Percentiles rank a stretch among this genome's conserved stretches.
These are phyloP conservation scores for Prolemur simus DNA, from an alignment of 2,113 vertebrate genomes.

Conservation along the genomic window DNA sequence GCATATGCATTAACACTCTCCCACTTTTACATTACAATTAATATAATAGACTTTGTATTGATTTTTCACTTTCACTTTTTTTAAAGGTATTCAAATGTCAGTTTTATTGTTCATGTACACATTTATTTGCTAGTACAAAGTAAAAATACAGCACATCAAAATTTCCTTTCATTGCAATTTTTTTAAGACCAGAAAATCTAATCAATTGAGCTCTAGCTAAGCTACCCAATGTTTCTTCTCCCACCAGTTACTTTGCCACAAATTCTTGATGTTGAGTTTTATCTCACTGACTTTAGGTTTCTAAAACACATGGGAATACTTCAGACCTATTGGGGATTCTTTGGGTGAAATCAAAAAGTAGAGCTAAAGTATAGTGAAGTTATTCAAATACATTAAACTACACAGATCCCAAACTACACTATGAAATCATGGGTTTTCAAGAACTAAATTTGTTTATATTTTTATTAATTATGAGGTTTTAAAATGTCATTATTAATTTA, in stretches of 20 bases:
- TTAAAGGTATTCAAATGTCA: neutral
- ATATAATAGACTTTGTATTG: neutral
- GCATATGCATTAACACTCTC: neutral
- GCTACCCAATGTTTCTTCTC: neutral
- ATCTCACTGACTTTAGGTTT: neutral
- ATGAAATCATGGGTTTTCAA: neutral
- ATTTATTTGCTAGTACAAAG: neutral
- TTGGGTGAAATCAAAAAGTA: neutral
- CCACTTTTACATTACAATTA: neutral
- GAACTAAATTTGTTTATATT: slow-evolving; percentile 20
- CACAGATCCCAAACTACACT: neutral
- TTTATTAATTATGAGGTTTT: slow-evolving; percentile 2
- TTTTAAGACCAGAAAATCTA: neutral
- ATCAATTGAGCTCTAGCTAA: neutral
- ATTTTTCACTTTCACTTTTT: slow-evolving; percentile 8
- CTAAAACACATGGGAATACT: neutral
- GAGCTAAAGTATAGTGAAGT: neutral
- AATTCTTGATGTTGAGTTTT: neutral
- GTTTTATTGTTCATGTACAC: neutral
- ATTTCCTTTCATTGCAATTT: neutral
- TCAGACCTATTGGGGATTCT: neutral
- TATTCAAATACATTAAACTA: neutral
- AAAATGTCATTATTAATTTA: neutral
- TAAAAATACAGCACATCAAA: neutral
- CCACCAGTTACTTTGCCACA: neutral